Evolutionary conservation across 2,797 vertebrate genomes (phyloP).

Genomic region (Otus scops): DNA sequence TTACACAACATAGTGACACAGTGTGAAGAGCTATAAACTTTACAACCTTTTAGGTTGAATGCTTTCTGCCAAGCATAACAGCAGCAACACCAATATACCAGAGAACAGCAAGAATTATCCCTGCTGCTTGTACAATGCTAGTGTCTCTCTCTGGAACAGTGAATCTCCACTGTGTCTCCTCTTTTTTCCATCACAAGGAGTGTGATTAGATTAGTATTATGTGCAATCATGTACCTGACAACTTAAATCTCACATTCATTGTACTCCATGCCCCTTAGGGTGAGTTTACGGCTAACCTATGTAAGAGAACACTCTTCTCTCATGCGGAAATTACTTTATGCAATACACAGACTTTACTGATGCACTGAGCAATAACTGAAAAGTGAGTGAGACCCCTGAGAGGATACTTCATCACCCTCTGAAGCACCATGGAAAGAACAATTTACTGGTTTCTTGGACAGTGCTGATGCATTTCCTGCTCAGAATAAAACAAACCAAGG

Average conservation of each 20-base stretch:
- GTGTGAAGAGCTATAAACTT: not conserved
- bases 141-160: not conserved
- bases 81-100: not conserved
- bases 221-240: not conserved
- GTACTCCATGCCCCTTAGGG: not conserved
- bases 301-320: not conserved
- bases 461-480: not conserved
- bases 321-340: not conserved
- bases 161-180: not conserved
- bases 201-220: not conserved
- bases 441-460: not conserved
- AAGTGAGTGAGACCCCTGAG: not conserved
- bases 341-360: fast-evolving
- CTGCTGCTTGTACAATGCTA: not conserved
- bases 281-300: not conserved
- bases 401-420: not conserved
- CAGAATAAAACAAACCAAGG: not conserved
- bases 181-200: not conserved
- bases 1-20: not conserved
- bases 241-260: not conserved
- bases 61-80: not conserved
- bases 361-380: not conserved
- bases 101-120: not conserved
- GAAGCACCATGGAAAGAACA: not conserved
- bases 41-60: not conserved